Evolutionary conservation across 1,140 invertebrate species (phyloP).

Genomic region (Drosophila lacertosa): DNA sequence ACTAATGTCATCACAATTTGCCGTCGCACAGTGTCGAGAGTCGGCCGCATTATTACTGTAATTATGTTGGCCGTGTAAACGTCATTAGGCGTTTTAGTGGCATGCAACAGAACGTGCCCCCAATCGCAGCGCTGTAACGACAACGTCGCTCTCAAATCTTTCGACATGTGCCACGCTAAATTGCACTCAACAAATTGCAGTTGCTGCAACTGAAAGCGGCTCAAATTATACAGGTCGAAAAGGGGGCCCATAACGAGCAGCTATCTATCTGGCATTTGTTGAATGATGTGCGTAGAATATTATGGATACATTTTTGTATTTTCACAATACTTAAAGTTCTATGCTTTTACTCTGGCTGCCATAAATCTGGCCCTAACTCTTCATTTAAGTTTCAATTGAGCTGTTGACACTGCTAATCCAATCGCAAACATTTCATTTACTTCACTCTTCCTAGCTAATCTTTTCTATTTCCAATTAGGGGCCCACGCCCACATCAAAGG

Average conservation of each 20-base stretch:
- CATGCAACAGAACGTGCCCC: slow-evolving; percentile 49
- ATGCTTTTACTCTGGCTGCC: background rate
- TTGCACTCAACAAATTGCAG: slow-evolving; percentile 46
- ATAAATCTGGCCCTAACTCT: background rate
- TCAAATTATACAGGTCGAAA: background rate
- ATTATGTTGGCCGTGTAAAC: slow-evolving; percentile 80
- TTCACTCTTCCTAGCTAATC: slow-evolving; percentile 3
- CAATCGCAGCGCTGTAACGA: slow-evolving; percentile 22
- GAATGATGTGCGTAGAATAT: background rate
- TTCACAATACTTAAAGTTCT: no score
- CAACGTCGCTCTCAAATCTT: slow-evolving; percentile 43
- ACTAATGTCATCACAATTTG: slow-evolving; percentile 73
- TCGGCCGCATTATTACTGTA: slow-evolving; percentile 77
- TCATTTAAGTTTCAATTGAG: slow-evolving; percentile 5
- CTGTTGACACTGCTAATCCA: slow-evolving; percentile 7
- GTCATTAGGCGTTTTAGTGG: slow-evolving; percentile 75
- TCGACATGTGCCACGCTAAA: slow-evolving; percentile 49
- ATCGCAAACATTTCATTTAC: slow-evolving; percentile 6
- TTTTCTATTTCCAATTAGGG: slow-evolving; percentile 27
- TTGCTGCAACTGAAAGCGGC: background rate
- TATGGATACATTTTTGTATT: no score
- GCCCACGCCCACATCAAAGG: background rate
- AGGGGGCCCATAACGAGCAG: no score
- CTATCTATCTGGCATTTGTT: background rate
- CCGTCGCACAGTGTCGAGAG: slow-evolving; percentile 36